These are phyloP conservation scores for Limanda limanda DNA, from an alignment of 2,113 vertebrate genomes.

Conservation along the genomic window DNA sequence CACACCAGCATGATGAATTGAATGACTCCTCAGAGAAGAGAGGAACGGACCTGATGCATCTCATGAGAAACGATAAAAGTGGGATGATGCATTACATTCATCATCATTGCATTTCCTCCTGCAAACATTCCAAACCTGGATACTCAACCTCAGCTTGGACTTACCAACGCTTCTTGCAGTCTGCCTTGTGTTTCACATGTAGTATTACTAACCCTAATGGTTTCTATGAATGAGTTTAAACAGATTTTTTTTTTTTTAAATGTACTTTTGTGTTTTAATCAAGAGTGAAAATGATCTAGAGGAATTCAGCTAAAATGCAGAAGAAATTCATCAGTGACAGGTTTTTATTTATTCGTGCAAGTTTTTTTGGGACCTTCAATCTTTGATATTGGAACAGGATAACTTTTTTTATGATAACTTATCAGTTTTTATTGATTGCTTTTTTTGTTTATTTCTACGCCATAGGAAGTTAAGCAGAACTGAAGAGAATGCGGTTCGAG, in stretches of 20 bases:
- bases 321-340: not conserved
- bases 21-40: slow-evolving; percentile 9
- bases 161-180: slow-evolving; percentile 28
- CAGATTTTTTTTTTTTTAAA: slow-evolving; percentile 27
- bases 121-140: not conserved
- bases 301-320: not conserved
- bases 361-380: not conserved
- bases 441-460: slow-evolving; percentile 19
- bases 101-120: not conserved
- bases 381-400: not conserved
- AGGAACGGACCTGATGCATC: slow-evolving; percentile 11
- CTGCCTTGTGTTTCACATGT: slow-evolving; percentile 27
- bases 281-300: not conserved
- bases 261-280: slow-evolving; percentile 17
- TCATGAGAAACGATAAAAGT: not conserved
- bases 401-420: slow-evolving; percentile 20
- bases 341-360: slow-evolving; percentile 16
- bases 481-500: slow-evolving; percentile 19
- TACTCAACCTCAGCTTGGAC: slow-evolving; percentile 23
- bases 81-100: not conserved
- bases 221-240: slow-evolving; percentile 42
- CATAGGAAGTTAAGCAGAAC: not conserved
- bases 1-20: slow-evolving; percentile 50
- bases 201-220: slow-evolving; percentile 22
- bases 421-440: not conserved